Percentiles rank a stretch among this genome's conserved stretches.
Conservation (phyloP, 2,797 vertebrate genomes). For the Channa striata region DNA sequence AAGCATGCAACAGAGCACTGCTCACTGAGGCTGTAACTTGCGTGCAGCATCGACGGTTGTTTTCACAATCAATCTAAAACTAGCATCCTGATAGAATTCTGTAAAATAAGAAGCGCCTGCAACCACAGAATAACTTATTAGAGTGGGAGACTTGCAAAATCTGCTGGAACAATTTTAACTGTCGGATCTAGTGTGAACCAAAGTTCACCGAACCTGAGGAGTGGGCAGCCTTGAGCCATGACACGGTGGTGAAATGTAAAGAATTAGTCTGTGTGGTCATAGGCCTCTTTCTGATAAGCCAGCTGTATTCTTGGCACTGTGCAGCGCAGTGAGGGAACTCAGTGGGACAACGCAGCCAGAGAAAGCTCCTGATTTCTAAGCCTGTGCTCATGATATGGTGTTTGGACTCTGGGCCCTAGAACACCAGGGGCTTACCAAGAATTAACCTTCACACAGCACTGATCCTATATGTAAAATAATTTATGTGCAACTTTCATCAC, state of each 20-base stretch:
- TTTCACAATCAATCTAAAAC: conserved; percentile 64
- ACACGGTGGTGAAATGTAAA: conserved; percentile 61
- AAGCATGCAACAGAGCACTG: conserved; percentile 62
- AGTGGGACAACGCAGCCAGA: conserved; percentile 50
- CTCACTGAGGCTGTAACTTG: conserved; percentile 57
- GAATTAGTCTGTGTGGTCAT: conserved; percentile 64
- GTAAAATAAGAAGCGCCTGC: conserved; percentile 43
- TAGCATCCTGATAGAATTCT: conserved; percentile 47
- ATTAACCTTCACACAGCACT: conserved; percentile 72
- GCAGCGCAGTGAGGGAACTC: conserved; percentile 46
- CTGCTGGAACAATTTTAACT: conserved; percentile 25
- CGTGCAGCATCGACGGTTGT: conserved; percentile 43
- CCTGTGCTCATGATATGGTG: conserved; percentile 52
- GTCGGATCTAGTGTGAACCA: conserved; percentile 36
- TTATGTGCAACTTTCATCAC: conserved; percentile 74
- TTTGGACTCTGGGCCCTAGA: conserved; percentile 54
- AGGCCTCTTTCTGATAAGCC: conserved; percentile 71
- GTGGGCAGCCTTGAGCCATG: conserved; percentile 47
- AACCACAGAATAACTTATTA: conserved; percentile 41
- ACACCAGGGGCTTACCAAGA: conserved; percentile 65
- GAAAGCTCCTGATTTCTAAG: conserved; percentile 66
- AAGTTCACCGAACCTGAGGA: conserved; percentile 60
- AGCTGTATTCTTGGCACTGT: conserved; percentile 59
- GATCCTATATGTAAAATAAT: conserved; percentile 76
- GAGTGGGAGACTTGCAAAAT: conserved; percentile 26